Percentiles rank a stretch among this genome's conserved stretches.
Evolutionary conservation across 2,797 vertebrate species (phyloP).

Genomic region (Helostoma temminkii): DNA sequence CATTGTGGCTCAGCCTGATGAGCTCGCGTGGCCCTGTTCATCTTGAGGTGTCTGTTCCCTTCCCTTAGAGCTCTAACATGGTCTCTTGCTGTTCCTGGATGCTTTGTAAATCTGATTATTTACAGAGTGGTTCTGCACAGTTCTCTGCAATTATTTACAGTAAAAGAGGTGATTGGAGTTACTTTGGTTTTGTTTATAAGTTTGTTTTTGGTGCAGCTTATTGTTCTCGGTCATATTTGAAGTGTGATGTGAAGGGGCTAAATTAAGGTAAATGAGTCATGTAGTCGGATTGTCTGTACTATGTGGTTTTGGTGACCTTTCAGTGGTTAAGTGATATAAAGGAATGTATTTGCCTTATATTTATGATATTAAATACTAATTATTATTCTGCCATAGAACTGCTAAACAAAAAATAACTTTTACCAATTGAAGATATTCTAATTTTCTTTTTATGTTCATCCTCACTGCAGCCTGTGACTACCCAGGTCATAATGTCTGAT

Average conservation of each 20-base stretch:
- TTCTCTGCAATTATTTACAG: background rate
- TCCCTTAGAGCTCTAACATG: background rate
- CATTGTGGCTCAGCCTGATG: slow-evolving; percentile 59
- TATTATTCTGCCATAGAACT: no score
- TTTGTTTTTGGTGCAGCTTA: no score
- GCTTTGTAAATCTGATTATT: slow-evolving; percentile 16
- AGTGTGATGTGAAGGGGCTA: no score
- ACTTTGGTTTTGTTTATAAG: slow-evolving; percentile 12
- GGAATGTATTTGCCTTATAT: no score
- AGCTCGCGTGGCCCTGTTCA: slow-evolving; percentile 63
- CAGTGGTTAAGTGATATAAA: background rate
- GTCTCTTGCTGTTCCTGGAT: slow-evolving; percentile 6
- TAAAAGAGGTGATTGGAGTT: slow-evolving; percentile 9
- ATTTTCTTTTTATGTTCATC: slow-evolving; percentile 32
- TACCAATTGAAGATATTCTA: background rate
- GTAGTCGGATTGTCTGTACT: no score
- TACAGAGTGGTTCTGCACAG: background rate
- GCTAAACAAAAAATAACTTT: no score
- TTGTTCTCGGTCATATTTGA: no score
- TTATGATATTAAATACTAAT: no score
- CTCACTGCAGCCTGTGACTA: slow-evolving; percentile 38
- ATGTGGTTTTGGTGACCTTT: no score
- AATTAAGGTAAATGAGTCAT: no score
- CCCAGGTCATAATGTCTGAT: slow-evolving; percentile 19
- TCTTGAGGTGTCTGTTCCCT: slow-evolving; percentile 65